phyloP scores from a whole-genome alignment of 2,888 invertebrate species.

The Synanthedon vespiformis region DNA sequence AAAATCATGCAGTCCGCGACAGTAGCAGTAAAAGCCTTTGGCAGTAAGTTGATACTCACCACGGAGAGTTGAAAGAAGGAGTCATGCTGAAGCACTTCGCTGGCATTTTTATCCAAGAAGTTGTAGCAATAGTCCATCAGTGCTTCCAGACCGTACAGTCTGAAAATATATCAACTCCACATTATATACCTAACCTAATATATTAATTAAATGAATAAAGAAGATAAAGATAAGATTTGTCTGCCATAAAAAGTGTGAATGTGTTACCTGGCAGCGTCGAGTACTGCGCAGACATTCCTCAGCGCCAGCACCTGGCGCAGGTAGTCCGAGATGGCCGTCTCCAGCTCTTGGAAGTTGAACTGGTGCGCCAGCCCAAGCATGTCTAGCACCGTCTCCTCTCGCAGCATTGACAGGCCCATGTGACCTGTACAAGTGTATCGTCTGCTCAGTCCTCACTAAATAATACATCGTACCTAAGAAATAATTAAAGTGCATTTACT shows the following conservation, averaged over 20 bases:
- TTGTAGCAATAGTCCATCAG: slow-evolving; percentile 85
- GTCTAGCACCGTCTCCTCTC: slow-evolving; percentile 78
- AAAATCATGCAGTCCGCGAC: no score
- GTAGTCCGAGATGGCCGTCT: slow-evolving; percentile 93
- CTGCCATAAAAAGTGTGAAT: no score
- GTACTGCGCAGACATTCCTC: slow-evolving; percentile 93
- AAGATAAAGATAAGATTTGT: no score
- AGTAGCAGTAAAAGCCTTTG: not conserved
- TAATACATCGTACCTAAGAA: no score
- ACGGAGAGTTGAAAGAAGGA: slow-evolving; percentile 86
- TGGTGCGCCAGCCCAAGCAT: slow-evolving; percentile 91
- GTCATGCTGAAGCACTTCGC: slow-evolving; percentile 85
- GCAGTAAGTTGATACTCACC: slow-evolving; percentile 55
- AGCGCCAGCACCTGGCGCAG: slow-evolving; percentile 88
- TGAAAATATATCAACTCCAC: slow-evolving; percentile 13
- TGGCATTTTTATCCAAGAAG: slow-evolving; percentile 91
- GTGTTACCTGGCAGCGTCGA: slow-evolving; percentile 85
- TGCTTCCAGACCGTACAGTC: slow-evolving; percentile 75
- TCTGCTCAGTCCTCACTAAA: no score
- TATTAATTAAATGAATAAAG: no score
- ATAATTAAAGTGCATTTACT: slow-evolving; percentile 5
- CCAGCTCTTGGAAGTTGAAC: slow-evolving; percentile 93
- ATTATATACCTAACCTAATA: no score
- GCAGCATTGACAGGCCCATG: slow-evolving; percentile 74
- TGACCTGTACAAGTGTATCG: slow-evolving; percentile 52